Evolutionary conservation across 2,797 vertebrate genomes (phyloP), one percentile per base, ranked within the genome.

Genomic region (Rhinichthys osculus): DNA sequence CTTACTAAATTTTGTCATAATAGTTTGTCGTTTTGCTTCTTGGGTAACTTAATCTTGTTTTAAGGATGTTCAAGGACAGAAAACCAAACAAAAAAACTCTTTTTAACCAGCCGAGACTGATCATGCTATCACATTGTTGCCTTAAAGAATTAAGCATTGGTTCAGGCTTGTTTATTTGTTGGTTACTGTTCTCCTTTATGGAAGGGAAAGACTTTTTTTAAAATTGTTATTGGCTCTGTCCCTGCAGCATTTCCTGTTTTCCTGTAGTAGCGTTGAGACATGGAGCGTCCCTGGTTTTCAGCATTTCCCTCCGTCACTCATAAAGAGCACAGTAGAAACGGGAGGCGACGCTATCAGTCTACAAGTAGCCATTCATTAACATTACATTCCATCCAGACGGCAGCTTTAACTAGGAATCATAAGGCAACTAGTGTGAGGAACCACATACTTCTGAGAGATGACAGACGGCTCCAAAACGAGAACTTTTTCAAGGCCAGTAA

Each of bases 181-280:
- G 1, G 50, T 57, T 59, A 14, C 78, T 66, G 16, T 23, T 54
- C 33, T 11, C 33, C 13, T 23, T 70, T 57, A 30, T 52, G 69
- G 23, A 84, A 59, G 19, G 59, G 23, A 78, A 57, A 47, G 27
- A 17, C 19, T 23, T 66, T 23, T 23, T 76, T 78, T 76, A 72
- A 73, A 47, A 78, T 72, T 85, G 79, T 85, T 85, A 73, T 78
- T 72, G 82, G 44, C 80, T 59, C 52, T 0, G 67, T 23, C 21
- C 69, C 52, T 81, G 66, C 38, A 71, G 69, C 73, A 77, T 89
- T 89, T 89, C 77, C 83, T 77, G 86, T 87, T 85, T 85, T 79
- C 50, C 66, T 72, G 64, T 78, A 52, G 59, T 54, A 54, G 33
- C 38, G 23, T 30, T 2, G n/a, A n/a, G 52, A 47, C 73, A 57